phyloP scores from a whole-genome alignment of 2,113 vertebrate species.

The Equus przewalskii region DNA sequence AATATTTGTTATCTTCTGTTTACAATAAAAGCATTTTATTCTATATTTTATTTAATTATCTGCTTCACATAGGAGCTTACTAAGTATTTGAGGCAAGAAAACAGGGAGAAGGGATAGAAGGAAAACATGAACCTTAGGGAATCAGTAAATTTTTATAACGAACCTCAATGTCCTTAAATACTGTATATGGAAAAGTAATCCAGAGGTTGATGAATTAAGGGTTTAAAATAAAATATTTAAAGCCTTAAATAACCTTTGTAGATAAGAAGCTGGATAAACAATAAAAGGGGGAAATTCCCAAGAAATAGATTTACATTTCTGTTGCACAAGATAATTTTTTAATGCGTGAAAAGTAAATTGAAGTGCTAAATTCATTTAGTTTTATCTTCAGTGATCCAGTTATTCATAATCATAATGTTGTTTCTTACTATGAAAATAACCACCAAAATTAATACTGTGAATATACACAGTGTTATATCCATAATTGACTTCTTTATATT shows the following conservation, averaged over 20 bases:
- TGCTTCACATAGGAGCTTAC: background rate
- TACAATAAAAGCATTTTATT: background rate
- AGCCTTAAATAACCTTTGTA: background rate
- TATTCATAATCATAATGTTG: constrained; percentile 48
- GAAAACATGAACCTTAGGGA: background rate
- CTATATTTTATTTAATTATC: background rate
- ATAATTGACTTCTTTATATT: constrained; percentile 66
- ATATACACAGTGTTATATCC: background rate
- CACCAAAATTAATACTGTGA: constrained; percentile 44
- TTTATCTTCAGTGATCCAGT: constrained; percentile 48
- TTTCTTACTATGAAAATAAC: constrained; percentile 65
- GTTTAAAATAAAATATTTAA: constrained; percentile 60
- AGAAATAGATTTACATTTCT: constrained; percentile 68
- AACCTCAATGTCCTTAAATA: background rate
- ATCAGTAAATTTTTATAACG: background rate
- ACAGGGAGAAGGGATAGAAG: background rate
- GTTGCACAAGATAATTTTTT: constrained; percentile 66
- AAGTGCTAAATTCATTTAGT: constrained; percentile 56
- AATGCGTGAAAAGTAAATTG: constrained; percentile 57
- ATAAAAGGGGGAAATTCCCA: background rate
- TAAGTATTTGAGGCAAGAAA: background rate
- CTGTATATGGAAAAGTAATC: background rate
- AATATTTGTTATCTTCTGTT: constrained; percentile 40
- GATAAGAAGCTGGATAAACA: constrained; percentile 26
- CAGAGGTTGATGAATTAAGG: constrained; percentile 15